Evolutionary conservation across 1,140 invertebrate species (phyloP).

Genomic region (Heliconius hewitsoni): DNA sequence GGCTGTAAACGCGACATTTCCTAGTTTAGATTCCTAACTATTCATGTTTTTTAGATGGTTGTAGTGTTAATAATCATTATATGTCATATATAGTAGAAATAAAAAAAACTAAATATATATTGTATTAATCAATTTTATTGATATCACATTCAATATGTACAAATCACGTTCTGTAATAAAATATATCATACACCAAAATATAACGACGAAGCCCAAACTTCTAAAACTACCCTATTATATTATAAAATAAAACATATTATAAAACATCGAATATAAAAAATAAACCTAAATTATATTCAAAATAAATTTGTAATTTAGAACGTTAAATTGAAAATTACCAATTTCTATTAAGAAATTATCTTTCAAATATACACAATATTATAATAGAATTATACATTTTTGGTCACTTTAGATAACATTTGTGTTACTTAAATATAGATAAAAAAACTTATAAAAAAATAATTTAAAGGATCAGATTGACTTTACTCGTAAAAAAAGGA

Average conservation of each 20-base stretch:
- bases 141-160: conserved; percentile 76
- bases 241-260: too few relatives aligned
- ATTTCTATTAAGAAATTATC: background rate
- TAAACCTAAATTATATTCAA: background rate
- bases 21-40: too few relatives aligned
- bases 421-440: conserved; percentile 11
- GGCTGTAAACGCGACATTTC: too few relatives aligned
- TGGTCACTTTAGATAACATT: conserved; percentile 33
- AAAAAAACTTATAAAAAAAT: background rate
- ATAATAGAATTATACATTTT: conserved; percentile 39
- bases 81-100: background rate
- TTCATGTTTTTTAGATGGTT: too few relatives aligned
- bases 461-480: background rate
- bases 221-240: background rate
- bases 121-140: conserved; percentile 60
- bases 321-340: background rate
- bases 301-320: background rate
- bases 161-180: conserved; percentile 72
- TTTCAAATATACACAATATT: conserved; percentile 29
- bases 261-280: background rate
- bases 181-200: conserved; percentile 53
- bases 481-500: background rate
- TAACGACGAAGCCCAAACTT: background rate
- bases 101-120: background rate
- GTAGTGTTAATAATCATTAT: too few relatives aligned